Percentiles rank a stretch among this genome's conserved stretches.
phyloP scores from a whole-genome alignment of 2,888 invertebrate genomes.

The Bembecia ichneumoniformis region DNA sequence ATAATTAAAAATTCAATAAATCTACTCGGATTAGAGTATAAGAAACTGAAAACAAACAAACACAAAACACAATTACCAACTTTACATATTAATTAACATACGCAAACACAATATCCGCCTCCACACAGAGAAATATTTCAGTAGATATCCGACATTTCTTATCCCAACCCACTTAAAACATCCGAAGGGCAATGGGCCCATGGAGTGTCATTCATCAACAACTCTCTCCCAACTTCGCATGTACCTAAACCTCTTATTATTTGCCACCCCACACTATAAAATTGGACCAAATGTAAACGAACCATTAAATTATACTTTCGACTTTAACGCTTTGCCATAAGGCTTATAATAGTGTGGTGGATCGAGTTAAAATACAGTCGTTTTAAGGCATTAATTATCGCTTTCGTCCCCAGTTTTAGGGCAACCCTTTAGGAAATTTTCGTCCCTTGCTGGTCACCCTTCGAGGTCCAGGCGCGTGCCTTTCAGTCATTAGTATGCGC shows the following conservation, averaged over 20 bases:
- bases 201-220: constrained; percentile 71
- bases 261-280: constrained; percentile 65
- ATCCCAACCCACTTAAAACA: constrained; percentile 68
- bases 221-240: constrained; percentile 62
- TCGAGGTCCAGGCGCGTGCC: constrained; percentile 53
- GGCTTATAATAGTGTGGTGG: constrained; percentile 17
- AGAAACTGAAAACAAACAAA: constrained; percentile 14
- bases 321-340: constrained; percentile 17
- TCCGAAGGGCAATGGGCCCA: constrained; percentile 72
- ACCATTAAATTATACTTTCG: constrained; percentile 12
- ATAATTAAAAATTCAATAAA: constrained; percentile 21
- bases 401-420: constrained; percentile 57
- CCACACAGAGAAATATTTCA: constrained; percentile 48
- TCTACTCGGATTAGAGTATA: constrained; percentile 20
- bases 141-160: constrained; percentile 66
- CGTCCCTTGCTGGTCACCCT: constrained; percentile 67
- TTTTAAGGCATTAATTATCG: constrained; percentile 67
- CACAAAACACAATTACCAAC: constrained; percentile 19
- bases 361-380: constrained; percentile 40
- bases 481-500: constrained; percentile 57
- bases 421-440: constrained; percentile 69
- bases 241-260: constrained; percentile 65
- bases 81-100: constrained; percentile 37
- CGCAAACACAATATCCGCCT: constrained; percentile 20
- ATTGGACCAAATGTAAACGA: constrained; percentile 54